These are phyloP conservation scores for Teleogryllus oceanicus DNA, from an alignment of 2,888 invertebrate species.

Conservation along the genomic window DNA sequence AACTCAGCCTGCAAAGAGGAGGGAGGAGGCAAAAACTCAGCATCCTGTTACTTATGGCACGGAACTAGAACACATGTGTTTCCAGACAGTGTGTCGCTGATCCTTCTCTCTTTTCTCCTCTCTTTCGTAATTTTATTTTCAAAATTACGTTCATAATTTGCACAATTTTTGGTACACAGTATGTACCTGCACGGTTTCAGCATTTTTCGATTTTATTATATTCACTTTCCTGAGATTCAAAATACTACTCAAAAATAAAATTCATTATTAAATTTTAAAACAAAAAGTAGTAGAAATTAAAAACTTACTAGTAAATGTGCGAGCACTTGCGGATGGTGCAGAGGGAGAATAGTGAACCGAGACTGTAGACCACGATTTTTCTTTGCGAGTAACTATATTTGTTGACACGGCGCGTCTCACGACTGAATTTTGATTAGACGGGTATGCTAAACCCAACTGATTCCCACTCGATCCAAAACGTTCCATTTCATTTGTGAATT, in stretches of 20 bases:
- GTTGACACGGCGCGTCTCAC: constrained; percentile 29
- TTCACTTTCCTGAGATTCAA: too few relatives aligned
- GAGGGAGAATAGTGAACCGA: constrained; percentile 28
- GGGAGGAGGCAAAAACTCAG: not conserved
- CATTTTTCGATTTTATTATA: too few relatives aligned
- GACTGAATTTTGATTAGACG: constrained; percentile 18
- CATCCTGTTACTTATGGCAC: not conserved
- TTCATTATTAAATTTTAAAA: not conserved
- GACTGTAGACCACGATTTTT: constrained; percentile 31
- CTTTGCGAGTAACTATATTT: constrained; percentile 29
- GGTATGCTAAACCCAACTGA: not conserved
- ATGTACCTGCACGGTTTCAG: too few relatives aligned
- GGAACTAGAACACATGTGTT: not conserved
- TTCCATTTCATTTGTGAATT: not conserved
- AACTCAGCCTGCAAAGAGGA: not conserved
- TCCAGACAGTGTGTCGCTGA: too few relatives aligned
- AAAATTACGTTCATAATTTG: too few relatives aligned
- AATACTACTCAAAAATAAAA: too few relatives aligned
- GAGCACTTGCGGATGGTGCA: constrained; percentile 25
- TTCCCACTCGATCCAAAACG: not conserved
- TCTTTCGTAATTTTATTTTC: too few relatives aligned
- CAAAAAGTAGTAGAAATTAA: not conserved
- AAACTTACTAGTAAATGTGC: constrained; percentile 35
- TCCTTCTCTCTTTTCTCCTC: too few relatives aligned
- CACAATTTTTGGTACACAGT: too few relatives aligned